Base-by-base conservation (phyloP, 1,140 invertebrate species). In the Leptopilina clavipes region DNA sequence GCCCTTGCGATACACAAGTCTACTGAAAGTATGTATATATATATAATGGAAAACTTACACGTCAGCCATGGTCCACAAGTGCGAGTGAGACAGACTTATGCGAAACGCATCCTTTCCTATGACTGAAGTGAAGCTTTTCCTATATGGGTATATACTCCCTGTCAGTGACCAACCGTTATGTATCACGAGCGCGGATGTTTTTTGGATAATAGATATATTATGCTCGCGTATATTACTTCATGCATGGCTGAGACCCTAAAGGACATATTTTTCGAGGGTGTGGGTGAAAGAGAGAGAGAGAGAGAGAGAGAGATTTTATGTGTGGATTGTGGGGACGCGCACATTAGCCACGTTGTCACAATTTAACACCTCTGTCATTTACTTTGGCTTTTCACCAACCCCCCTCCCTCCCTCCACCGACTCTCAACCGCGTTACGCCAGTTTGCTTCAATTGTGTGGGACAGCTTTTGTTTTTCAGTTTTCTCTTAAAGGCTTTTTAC, bases 171-270 rank as follows among this genome's bases (percentile, higher is more conserved):
- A 5, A 31, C n/a, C n/a, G 25, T 31, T 31, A 31, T 31, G 25
- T 31, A 65, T 65, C 56, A 19, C 56, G 56, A 65, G 25, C 59
- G 59, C 25, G 59, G 59, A 65, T 65, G 59, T 65, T 65, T 65
- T 65, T 65, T 31, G 59, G 59, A 65, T 65, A 65, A 65, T 65
- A 65, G 59, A 65, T 65, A 65, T 65, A 65, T 65, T 65, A 65
- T 65, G 22, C 59, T 65, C 59, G 12, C 59, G 59, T 65, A 65
- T 65, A 65, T 65, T 65, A 65, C 59, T 65, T 65, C 25, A 65
- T 65, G 59, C 59, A 65, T 65, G 59, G 59, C 59, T 65, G 59
- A 37, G 59, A 65, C 22, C 22, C 59, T 65, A 65, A 65, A 65
- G 59, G 59, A 65, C 59, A 65, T 12, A 22, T 31, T 31, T 65